Percentiles rank a stretch among this genome's conserved stretches.
phyloP scores from a whole-genome alignment of 2,888 invertebrate genomes.

The Acanthacorydalis orientalis region DNA sequence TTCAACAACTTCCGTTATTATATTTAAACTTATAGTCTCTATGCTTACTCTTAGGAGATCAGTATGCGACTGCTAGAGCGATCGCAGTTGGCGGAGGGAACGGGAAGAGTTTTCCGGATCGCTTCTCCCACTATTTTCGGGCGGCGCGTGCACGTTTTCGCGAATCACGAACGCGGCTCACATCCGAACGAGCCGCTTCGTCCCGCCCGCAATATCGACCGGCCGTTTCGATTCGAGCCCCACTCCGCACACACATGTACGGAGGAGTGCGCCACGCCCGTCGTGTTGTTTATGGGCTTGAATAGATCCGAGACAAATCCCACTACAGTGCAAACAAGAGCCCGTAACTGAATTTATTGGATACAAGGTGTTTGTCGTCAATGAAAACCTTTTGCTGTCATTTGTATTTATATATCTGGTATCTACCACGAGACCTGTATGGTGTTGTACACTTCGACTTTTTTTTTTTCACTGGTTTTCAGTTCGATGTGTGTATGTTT shows the following conservation, averaged over 20 bases:
- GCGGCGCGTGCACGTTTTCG: background rate
- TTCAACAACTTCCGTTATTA: too few species aligned
- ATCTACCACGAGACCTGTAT: background rate
- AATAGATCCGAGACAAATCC: slow-evolving; percentile 29
- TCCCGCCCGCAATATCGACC: background rate
- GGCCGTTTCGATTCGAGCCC: background rate
- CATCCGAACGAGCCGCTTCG: background rate
- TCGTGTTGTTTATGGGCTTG: slow-evolving; percentile 28
- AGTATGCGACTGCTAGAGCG: background rate
- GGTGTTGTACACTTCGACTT: too few species aligned
- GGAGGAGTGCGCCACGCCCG: background rate
- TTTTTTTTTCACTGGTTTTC: too few species aligned
- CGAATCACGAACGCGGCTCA: background rate
- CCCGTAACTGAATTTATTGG: slow-evolving; percentile 30
- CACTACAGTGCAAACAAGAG: slow-evolving; percentile 27
- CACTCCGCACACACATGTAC: background rate
- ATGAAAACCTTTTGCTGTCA: slow-evolving; percentile 28
- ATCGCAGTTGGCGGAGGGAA: background rate
- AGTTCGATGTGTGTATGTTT: too few species aligned
- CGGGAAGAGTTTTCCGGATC: background rate
- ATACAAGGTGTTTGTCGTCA: slow-evolving; percentile 32
- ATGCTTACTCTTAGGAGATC: slow-evolving; percentile 1
- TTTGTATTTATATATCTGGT: slow-evolving; percentile 29
- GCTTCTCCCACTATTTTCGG: background rate
- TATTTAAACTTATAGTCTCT: background rate